A percentile compares a stretch with the other conserved stretches of the same genome.
These are phyloP conservation scores for Athetis lepigone DNA, from an alignment of 2,888 invertebrate genomes.

Conservation along the genomic window DNA sequence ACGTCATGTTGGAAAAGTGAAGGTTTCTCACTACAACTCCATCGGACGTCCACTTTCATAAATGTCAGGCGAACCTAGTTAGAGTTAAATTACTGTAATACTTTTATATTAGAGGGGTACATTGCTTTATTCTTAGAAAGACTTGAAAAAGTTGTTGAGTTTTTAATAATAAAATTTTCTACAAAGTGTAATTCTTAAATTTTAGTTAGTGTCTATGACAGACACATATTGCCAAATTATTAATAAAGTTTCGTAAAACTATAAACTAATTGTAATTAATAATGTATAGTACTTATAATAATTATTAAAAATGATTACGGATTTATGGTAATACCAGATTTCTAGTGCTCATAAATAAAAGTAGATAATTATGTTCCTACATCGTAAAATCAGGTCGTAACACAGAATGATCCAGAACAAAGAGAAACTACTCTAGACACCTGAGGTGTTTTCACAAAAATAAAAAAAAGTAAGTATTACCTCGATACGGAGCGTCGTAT, in stretches of 20 bases:
- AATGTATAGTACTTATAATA: not conserved
- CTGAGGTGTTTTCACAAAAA: constrained; percentile 43
- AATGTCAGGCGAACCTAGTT: constrained; percentile 47
- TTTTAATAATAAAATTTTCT: not conserved
- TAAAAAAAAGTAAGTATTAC: constrained; percentile 52
- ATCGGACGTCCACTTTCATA: constrained; percentile 48
- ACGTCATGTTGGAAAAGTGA: constrained; percentile 52
- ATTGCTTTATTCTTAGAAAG: constrained; percentile 1
- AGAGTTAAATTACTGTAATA: constrained; percentile 28
- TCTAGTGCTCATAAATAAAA: not conserved
- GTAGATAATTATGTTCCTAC: not conserved
- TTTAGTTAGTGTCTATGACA: constrained; percentile 1
- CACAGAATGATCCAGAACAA: constrained; percentile 13
- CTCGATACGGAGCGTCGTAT: constrained; percentile 55
- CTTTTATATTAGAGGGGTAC: constrained; percentile 3
- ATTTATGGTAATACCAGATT: not conserved
- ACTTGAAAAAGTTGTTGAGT: not conserved
- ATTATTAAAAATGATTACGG: not conserved
- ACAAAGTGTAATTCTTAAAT: not conserved
- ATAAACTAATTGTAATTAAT: not conserved
- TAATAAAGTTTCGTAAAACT: not conserved
- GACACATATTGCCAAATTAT: not conserved
- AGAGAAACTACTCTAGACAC: constrained; percentile 37
- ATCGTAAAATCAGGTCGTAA: constrained; percentile 12
- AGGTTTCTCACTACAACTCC: constrained; percentile 45